A percentile compares a stretch with the other conserved stretches of the same genome.
Evolutionary conservation across 1,140 invertebrate genomes (phyloP).

Genomic region (Elysia chlorotica): DNA sequence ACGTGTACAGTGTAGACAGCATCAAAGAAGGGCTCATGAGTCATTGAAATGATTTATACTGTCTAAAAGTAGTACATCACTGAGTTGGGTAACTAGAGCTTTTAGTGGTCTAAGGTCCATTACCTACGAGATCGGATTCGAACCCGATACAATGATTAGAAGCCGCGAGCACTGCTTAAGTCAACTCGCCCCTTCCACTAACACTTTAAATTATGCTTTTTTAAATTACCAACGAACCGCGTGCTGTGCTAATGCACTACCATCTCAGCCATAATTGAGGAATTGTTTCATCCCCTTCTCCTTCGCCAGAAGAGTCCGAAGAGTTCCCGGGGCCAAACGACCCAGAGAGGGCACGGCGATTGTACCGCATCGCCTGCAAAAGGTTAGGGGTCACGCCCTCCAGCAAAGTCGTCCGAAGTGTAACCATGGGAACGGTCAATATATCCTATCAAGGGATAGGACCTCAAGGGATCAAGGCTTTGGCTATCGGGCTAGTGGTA

Average conservation of each 20-base stretch:
- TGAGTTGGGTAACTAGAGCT: too few species aligned
- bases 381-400: background rate
- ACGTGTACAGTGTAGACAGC: background rate
- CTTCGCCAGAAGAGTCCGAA: background rate
- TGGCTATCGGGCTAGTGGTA: background rate
- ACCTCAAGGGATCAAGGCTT: background rate
- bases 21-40: background rate
- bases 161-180: too few species aligned
- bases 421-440: background rate
- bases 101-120: background rate
- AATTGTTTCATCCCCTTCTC: background rate
- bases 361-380: background rate
- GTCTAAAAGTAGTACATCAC: too few species aligned
- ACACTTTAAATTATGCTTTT: background rate
- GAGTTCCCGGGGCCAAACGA: background rate
- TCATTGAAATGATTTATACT: background rate
- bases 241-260: too few species aligned
- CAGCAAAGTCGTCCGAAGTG: background rate
- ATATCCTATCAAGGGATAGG: background rate
- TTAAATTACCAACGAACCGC: background rate
- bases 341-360: background rate
- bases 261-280: background rate
- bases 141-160: too few species aligned
- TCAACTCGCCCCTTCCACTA: too few species aligned
- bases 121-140: too few species aligned